Conservation (phyloP, 1,140 invertebrate species). For the Dryas iulia region DNA sequence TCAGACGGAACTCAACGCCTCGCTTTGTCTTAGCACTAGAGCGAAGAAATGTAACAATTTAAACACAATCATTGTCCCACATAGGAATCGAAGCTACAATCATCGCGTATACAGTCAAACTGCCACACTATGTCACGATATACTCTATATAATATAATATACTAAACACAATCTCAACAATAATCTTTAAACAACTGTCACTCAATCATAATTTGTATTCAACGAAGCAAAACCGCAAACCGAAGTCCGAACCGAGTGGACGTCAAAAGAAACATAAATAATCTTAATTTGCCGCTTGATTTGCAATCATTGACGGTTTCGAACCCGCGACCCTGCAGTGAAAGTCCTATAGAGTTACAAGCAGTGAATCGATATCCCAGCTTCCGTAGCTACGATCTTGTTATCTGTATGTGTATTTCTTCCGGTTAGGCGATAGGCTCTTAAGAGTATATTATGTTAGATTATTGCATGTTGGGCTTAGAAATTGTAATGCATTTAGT, state of each 20-base stretch:
- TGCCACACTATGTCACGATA: no score
- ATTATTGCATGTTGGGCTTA: background rate
- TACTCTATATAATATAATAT: background rate
- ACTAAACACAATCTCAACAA: background rate
- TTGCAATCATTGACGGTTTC: background rate
- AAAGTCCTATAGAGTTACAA: background rate
- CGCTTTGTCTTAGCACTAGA: no score
- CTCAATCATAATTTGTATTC: background rate
- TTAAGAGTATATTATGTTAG: background rate
- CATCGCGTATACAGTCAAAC: no score
- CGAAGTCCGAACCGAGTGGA: background rate
- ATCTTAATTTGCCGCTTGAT: background rate
- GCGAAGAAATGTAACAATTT: no score
- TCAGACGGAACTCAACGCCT: no score
- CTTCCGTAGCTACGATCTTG: background rate
- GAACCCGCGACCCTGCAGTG: background rate
- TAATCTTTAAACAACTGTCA: background rate
- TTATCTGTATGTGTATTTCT: background rate
- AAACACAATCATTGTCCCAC: no score
- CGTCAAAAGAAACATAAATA: constrained; percentile 1
- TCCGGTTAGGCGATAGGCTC: background rate
- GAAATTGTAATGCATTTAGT: background rate
- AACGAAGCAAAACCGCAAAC: background rate
- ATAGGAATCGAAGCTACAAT: no score
- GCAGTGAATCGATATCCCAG: background rate